These are phyloP conservation scores for Zhuqinia jingwanae DNA, from an alignment of 2,888 invertebrate genomes.

Conservation along the genomic window DNA sequence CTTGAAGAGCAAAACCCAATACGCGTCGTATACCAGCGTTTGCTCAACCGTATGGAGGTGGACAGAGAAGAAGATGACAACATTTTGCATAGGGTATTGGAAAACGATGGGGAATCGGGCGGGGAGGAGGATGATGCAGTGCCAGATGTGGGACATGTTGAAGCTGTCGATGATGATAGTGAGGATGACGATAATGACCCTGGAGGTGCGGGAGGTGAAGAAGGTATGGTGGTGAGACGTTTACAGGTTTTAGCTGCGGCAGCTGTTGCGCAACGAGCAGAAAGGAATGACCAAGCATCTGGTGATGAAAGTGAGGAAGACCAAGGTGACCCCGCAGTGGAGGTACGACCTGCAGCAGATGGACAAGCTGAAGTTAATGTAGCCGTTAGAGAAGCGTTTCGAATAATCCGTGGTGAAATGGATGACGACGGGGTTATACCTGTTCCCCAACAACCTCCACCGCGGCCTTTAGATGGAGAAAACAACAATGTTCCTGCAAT, in stretches of 20 bases:
- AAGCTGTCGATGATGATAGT: neutral
- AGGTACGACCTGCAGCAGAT: neutral
- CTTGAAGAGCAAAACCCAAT: slow-evolving; percentile 1
- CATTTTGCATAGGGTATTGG: neutral
- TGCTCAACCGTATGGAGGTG: slow-evolving; percentile 23
- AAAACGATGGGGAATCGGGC: neutral
- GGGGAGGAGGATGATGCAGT: neutral
- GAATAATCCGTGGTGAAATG: neutral
- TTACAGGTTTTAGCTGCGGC: neutral
- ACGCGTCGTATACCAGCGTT: neutral
- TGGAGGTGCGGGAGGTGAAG: neutral
- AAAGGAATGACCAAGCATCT: too few relatives aligned
- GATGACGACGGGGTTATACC: neutral
- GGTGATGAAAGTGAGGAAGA: neutral
- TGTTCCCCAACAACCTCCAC: neutral
- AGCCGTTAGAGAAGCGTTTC: neutral
- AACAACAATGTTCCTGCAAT: neutral
- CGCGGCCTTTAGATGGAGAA: neutral
- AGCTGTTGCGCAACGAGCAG: neutral
- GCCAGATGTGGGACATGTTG: neutral
- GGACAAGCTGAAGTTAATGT: neutral
- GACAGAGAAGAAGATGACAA: slow-evolving; percentile 19
- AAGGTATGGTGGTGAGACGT: neutral
- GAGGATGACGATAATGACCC: neutral
- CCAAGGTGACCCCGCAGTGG: neutral